Percentiles rank a stretch among this genome's conserved stretches.
Conservation (phyloP, 2,888 invertebrate genomes). For the Tanypteryx hageni region DNA sequence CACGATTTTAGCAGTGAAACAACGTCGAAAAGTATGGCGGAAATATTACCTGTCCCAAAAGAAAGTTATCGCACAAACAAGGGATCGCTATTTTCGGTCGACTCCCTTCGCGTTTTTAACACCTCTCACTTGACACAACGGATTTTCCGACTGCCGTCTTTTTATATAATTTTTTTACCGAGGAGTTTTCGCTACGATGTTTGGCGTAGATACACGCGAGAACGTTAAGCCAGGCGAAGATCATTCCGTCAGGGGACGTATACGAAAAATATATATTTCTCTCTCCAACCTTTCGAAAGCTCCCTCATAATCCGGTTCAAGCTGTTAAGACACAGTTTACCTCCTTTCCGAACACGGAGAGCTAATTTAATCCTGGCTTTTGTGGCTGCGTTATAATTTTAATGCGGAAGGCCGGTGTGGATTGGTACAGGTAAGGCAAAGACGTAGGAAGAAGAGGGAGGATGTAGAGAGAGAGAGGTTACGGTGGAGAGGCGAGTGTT, state of each 20-base stretch:
- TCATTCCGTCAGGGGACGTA: background rate
- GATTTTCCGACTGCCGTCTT: slow-evolving; percentile 1
- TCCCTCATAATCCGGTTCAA: slow-evolving; percentile 49
- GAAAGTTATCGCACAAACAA: too few species aligned
- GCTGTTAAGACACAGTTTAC: slow-evolving; percentile 58
- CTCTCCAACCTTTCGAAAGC: background rate
- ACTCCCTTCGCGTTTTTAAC: background rate
- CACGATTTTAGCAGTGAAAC: too few species aligned
- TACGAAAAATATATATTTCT: background rate
- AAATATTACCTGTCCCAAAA: too few species aligned
- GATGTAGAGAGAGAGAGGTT: background rate
- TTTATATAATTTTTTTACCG: background rate
- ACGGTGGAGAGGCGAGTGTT: background rate
- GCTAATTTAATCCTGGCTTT: slow-evolving; percentile 60
- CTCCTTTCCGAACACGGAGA: slow-evolving; percentile 44
- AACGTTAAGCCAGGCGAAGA: background rate
- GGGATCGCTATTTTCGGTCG: too few species aligned
- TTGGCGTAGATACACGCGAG: background rate
- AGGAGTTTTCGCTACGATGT: background rate
- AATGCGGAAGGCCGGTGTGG: slow-evolving; percentile 41
- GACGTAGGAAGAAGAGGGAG: background rate
- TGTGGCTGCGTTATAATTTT: slow-evolving; percentile 57
- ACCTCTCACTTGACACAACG: background rate
- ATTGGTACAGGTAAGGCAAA: background rate
- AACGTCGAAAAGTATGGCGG: too few species aligned